A percentile compares a stretch with the other conserved stretches of the same genome.
Conservation (phyloP, 2,888 invertebrate species). For the Cordilura impudica region DNA sequence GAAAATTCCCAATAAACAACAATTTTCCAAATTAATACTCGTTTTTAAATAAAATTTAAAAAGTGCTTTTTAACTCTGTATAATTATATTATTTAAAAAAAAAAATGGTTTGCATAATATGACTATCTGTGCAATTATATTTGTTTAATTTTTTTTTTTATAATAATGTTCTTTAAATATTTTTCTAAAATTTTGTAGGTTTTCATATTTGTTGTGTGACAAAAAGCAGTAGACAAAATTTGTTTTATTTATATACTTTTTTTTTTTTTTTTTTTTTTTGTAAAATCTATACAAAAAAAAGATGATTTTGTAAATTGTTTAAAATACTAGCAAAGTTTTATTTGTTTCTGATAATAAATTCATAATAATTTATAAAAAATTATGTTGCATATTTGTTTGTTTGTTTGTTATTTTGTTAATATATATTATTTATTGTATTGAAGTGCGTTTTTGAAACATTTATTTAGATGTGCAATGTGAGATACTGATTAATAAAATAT, state of each 20-base stretch:
- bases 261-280: constrained; percentile 26
- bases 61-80: not conserved
- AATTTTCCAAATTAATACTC: not conserved
- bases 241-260: not conserved
- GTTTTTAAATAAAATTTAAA: not conserved
- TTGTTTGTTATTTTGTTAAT: not conserved
- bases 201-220: constrained; percentile 43
- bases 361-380: constrained; percentile 47
- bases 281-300: constrained; percentile 56
- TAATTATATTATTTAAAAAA: not conserved
- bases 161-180: constrained; percentile 55
- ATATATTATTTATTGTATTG: constrained; percentile 52
- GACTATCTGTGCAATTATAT: constrained; percentile 62
- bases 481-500: constrained; percentile 40
- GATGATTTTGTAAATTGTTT: constrained; percentile 46
- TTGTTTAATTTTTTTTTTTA: no score
- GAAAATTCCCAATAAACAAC: not conserved
- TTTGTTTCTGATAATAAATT: constrained; percentile 35
- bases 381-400: constrained; percentile 6
- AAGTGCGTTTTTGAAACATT: constrained; percentile 62
- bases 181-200: constrained; percentile 51
- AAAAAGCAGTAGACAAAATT: constrained; percentile 58
- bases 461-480: constrained; percentile 27
- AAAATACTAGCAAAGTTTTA: constrained; percentile 50
- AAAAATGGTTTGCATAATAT: constrained; percentile 51